Evolutionary conservation across 2,113 vertebrate species (phyloP), one percentile per base, ranked within the genome.

Genomic region (Rissa tridactyla): DNA sequence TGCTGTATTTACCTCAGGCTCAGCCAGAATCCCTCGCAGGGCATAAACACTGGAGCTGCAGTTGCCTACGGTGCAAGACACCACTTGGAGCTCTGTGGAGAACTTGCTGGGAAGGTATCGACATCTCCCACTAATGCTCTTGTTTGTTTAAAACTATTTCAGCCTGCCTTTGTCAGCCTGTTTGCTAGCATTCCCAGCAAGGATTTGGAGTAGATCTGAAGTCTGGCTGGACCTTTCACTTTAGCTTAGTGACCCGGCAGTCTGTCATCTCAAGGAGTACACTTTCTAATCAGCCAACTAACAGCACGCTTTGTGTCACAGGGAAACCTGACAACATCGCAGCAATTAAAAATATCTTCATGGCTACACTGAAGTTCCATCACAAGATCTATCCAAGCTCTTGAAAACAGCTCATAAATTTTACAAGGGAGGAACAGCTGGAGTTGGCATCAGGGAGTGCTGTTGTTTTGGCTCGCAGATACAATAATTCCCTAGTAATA

Each of bases 401-500:
- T 93, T 90, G 82, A 82, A 95, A 96, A 88, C 85, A 96, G 89
- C 91, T 95, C 80, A 52, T 96, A 89, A 93, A 96, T 97, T 97
- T 96, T 97, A 91, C 88, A 94, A 93, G 92, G 73, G 82, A 94
- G 71, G 81, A 98, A 94, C 96, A 97, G 96, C 96, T 98, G 95
- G 96, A 97, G 91, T n/a, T 95, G 91, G 89, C 94, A 92, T 94
- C 62, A 78, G 81, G 88, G 78, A 96, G 65, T 89, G 76, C 88
- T 86, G 81, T 97, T 97, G 94, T 97, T 96, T 96, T 97, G 96
- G 97, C 97, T 96, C 3, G 72, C 88, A 96, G 93, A 96, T 90
- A 96, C 86, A 96, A 92, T 94, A 94, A 96, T 86, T 85, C 82
- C 77, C 82, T 55, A 21, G 76, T 77, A 96, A 73, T 91, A 92